Conservation (phyloP, 2,888 invertebrate genomes). For the Marasmarcha lunaedactyla region DNA sequence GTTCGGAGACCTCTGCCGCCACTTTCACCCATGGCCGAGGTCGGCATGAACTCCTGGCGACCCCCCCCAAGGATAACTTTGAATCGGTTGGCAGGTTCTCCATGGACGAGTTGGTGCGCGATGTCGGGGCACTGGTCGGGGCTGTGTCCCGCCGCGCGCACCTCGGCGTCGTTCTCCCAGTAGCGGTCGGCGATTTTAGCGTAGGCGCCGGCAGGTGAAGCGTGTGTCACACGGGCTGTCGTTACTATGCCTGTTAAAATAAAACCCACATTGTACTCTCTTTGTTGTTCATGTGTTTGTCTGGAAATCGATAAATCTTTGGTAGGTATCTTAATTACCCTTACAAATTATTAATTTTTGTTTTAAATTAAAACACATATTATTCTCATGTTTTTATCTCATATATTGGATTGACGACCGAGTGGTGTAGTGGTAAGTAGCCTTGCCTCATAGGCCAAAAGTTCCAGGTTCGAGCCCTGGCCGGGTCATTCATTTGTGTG, state of each 20-base stretch:
- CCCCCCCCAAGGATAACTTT: constrained; percentile 83
- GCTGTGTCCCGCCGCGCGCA: constrained; percentile 41
- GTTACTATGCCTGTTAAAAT: constrained; percentile 74
- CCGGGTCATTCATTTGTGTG: too few relatives aligned
- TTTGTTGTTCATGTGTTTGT: too few relatives aligned
- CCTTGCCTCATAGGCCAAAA: too few relatives aligned
- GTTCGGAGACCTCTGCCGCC: constrained; percentile 45
- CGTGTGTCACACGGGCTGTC: constrained; percentile 81
- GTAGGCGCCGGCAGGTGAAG: constrained; percentile 77
- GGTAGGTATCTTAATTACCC: too few relatives aligned
- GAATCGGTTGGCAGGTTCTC: constrained; percentile 73
- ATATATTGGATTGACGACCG: too few relatives aligned
- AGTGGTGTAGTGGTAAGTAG: too few relatives aligned
- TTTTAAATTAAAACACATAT: too few relatives aligned
- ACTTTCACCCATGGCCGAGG: constrained; percentile 53
- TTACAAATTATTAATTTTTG: too few relatives aligned
- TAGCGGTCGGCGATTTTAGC: constrained; percentile 74
- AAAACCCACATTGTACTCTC: not conserved
- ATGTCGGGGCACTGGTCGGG: constrained; percentile 74
- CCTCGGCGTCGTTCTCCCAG: constrained; percentile 76
- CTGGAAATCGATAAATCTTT: too few relatives aligned
- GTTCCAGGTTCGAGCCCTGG: too few relatives aligned
- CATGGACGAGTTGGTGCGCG: constrained; percentile 75
- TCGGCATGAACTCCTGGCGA: constrained; percentile 72
- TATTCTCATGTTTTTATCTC: too few relatives aligned